A percentile compares a stretch with the other conserved stretches of the same genome.
Conservation (phyloP, 2,113 vertebrate genomes). For the Benitochromis conjunctus region DNA sequence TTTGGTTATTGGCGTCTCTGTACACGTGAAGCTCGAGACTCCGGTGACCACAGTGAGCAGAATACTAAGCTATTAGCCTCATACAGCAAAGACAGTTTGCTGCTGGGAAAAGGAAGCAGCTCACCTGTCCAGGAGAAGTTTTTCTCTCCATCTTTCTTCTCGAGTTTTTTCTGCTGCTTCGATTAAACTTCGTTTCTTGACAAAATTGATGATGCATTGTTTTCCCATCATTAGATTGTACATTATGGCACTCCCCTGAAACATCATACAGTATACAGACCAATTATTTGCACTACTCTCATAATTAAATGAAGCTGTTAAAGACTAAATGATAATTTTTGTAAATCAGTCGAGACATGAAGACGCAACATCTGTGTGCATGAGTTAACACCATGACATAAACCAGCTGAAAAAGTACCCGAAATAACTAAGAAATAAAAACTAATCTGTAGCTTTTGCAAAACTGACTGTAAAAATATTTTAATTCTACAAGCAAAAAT, state of each 20-base stretch:
- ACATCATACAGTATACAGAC: not conserved
- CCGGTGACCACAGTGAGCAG: not conserved
- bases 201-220: not conserved
- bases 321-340: not conserved
- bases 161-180: not conserved
- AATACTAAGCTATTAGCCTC: not conserved
- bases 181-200: not conserved
- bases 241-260: not conserved
- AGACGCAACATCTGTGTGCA: not conserved
- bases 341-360: not conserved
- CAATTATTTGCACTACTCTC: not conserved
- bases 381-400: accelerated
- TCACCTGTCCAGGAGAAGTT: not conserved
- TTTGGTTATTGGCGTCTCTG: accelerated
- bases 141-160: not conserved
- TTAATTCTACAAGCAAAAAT: not conserved
- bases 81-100: not conserved
- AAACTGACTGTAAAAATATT: not conserved
- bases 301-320: not conserved
- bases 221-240: not conserved
- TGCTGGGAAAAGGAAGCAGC: not conserved
- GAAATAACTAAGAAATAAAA: not conserved
- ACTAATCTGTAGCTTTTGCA: not conserved
- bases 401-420: not conserved
- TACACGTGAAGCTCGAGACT: accelerated